A percentile compares a stretch with the other conserved stretches of the same genome.
These are phyloP conservation scores for Notechis scutatus DNA, from an alignment of 2,113 vertebrate species.

Conservation along the genomic window DNA sequence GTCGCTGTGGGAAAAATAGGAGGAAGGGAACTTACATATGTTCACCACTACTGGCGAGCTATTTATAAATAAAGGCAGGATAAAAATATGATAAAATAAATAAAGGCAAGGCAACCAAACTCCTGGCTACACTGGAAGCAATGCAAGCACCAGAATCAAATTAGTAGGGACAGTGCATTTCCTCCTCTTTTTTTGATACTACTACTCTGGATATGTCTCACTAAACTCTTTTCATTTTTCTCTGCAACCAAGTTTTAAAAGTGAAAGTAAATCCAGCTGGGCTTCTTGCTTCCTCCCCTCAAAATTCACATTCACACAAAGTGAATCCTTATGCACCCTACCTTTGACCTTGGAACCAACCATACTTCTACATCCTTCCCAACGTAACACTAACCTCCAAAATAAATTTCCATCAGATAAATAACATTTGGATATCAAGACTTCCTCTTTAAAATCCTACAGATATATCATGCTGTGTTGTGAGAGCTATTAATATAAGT, in stretches of 20 bases:
- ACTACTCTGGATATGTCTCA: background rate
- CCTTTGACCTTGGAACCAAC: background rate
- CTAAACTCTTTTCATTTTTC: background rate
- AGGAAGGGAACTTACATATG: background rate
- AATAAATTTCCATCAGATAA: background rate
- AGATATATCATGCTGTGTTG: background rate
- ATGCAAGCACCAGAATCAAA: background rate
- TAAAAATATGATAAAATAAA: background rate
- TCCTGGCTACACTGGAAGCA: background rate
- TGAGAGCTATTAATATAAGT: background rate
- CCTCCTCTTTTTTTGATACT: no score
- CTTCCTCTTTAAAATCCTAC: background rate
- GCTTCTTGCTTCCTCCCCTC: background rate
- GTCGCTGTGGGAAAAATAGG: background rate
- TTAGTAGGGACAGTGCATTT: background rate
- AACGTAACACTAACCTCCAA: background rate
- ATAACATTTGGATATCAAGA: background rate
- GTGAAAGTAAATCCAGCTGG: background rate
- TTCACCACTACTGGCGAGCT: background rate
- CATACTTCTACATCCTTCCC: background rate
- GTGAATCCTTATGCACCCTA: background rate
- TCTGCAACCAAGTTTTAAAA: background rate
- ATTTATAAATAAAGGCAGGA: background rate
- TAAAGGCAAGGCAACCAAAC: background rate
- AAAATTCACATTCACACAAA: background rate